Evolutionary conservation across 2,797 vertebrate species (phyloP), one percentile per base, ranked within the genome.

Genomic region (Sylvia borin): DNA sequence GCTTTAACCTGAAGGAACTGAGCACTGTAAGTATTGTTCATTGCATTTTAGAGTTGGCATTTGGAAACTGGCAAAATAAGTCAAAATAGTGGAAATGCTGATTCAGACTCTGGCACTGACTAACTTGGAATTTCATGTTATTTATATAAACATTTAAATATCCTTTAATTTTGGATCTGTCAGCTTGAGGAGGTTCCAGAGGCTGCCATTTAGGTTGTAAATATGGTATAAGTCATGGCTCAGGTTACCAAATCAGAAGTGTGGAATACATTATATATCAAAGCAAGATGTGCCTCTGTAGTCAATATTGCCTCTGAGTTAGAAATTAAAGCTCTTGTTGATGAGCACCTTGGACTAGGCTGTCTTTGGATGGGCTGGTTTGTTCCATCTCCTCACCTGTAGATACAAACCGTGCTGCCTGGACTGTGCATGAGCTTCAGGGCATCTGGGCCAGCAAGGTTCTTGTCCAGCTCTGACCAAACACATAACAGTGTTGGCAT

Each of bases 401-500:
- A 10, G 54, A 19, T 34, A 8, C 13, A 65, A 74, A 31, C 31
- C 1, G 0, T 22, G 6, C 42, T 84, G n/a, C 31, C 20, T 38
- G 48, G 65, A n/a, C n/a, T 45, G 29, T 61, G 47, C 9, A 0
- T 29, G 21, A 15, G 16, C 50, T 40, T 60, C 57, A 32, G 25
- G 17, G 8, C 17, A 5, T n/a, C 27, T 71, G 34, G 24, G 31
- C 43, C 50, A 29, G 42, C 57, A 32, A 8, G 15, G 19, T 16
- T 40, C 61, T 72, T 54, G 29, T 38, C 22, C 66, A 64, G 29
- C 64, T 24, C 26, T 77, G 45, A 34, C 51, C 3, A 4, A 48
- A 32, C n/a, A 7, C 0, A 1, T 10, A 55, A 6, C 38, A 25
- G 14, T 54, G 27, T 2, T 83, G 65, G 55, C 36, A 2, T 5